Evolutionary conservation across 2,797 vertebrate genomes (phyloP), one percentile per base, ranked within the genome.

Genomic region (Dicrostonyx torquatus): DNA sequence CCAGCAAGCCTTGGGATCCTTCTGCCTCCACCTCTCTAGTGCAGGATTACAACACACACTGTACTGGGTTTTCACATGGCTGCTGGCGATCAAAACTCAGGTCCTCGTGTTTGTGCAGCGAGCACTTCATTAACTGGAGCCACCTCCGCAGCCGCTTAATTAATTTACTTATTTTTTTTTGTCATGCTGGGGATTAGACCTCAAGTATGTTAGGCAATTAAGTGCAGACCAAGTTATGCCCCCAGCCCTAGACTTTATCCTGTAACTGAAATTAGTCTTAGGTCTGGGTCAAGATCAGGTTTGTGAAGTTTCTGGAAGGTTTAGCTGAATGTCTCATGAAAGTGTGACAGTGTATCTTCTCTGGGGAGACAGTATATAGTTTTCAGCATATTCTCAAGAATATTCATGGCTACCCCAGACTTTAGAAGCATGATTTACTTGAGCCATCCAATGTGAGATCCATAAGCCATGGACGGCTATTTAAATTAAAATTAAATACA

Each of bases 281-380:
- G 62, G 85, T 9, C 13, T 89, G 22, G 26, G n/a, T 50, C 73
- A 18, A 77, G 66, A 14, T 45, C 75, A 55, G 48, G 68, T 50
- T 77, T 95, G 43, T 43, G 76, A 89, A 83, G 11, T 60, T 91
- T 48, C 58, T 93, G 91, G 90, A 94, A 87, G 79, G 34, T 83
- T 94, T 29, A 87, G 48, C 72, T 15, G 22, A 24, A 73, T 70
- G 29, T 48, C 78, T 8, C 58, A 18, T 88, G 62, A 89, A 20
- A 75, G 11, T 70, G 8, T 29, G 48, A 62, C 37, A 31, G 17
- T 87, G 8, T 70, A 31, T 95, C 70, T 94, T 92, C 87, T 94
- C 70, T 75, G 58, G 58, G 83, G 37, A 94, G 66, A 50, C 17
- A 12, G 40, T 37, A 37, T 0, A 0, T 91, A 31, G 17, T 82